Evolutionary conservation across 2,888 invertebrate genomes (phyloP).

Genomic region (Ganaspis brasiliensis): DNA sequence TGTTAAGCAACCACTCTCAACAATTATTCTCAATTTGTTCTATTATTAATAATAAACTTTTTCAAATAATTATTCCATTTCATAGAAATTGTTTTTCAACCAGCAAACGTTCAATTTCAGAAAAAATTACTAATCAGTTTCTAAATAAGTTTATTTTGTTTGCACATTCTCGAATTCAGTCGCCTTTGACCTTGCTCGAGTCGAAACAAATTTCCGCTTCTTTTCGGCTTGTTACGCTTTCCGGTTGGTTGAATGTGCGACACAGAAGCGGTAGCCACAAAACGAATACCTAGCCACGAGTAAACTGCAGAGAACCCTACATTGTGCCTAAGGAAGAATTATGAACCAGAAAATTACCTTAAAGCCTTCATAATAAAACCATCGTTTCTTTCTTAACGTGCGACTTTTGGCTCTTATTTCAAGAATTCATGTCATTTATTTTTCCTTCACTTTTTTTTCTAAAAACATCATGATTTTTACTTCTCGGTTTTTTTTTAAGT

Average conservation of each 20-base stretch:
- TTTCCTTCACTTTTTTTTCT: not conserved
- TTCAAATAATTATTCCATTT: too few relatives aligned
- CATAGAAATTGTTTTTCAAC: too few relatives aligned
- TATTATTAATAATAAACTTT: too few relatives aligned
- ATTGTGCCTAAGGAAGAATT: constrained; percentile 34
- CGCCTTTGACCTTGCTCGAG: constrained; percentile 15
- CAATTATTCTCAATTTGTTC: too few relatives aligned
- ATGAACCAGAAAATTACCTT: constrained; percentile 38
- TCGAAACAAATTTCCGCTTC: constrained; percentile 31
- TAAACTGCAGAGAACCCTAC: constrained; percentile 12
- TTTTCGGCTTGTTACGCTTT: constrained; percentile 40
- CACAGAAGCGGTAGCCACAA: constrained; percentile 37
- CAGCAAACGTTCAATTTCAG: too few relatives aligned
- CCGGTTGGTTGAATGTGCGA: constrained; percentile 35
- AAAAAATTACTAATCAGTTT: too few relatives aligned
- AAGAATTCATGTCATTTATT: constrained; percentile 9
- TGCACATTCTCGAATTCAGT: constrained; percentile 58
- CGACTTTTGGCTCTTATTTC: constrained; percentile 3
- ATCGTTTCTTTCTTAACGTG: constrained; percentile 25
- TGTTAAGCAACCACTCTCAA: too few relatives aligned
- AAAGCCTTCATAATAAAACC: constrained; percentile 33
- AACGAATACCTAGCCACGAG: constrained; percentile 33
- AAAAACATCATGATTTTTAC: not conserved
- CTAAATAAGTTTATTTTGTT: constrained; percentile 46
- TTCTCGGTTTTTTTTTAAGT: too few relatives aligned